Percentiles rank a stretch among this genome's conserved stretches.
Evolutionary conservation across 2,797 vertebrate species (phyloP).

Genomic region (Argentina silus): DNA sequence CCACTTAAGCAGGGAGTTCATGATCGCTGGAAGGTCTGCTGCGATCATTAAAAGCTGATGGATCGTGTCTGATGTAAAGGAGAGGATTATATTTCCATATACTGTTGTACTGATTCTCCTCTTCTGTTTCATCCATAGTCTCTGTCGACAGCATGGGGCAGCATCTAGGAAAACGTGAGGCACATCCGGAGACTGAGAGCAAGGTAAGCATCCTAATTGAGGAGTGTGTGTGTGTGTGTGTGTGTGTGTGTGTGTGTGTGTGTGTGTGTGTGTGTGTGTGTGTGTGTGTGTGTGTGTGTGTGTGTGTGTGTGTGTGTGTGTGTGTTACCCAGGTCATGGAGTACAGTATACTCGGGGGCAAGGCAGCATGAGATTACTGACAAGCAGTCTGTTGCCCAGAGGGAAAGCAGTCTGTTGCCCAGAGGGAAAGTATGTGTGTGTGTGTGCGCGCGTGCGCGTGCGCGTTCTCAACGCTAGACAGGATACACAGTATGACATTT

Average conservation of each 20-base stretch:
- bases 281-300: no score
- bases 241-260: neutral
- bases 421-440: neutral
- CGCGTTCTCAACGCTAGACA: neutral
- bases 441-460: neutral
- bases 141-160: slow-evolving; percentile 77
- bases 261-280: neutral
- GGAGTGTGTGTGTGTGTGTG: neutral
- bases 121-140: slow-evolving; percentile 55
- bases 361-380: no score
- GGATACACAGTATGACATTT: neutral
- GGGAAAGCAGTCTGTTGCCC: no score
- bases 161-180: slow-evolving; percentile 71
- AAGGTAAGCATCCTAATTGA: slow-evolving; percentile 61
- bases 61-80: neutral
- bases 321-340: no score
- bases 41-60: neutral
- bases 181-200: slow-evolving; percentile 39
- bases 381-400: no score
- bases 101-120: slow-evolving; percentile 23
- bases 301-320: no score
- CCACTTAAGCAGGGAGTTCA: no score
- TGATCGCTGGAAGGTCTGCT: no score
- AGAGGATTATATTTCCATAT: slow-evolving; percentile 24
- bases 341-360: no score